Evolutionary conservation across 2,113 vertebrate genomes (phyloP).

Genomic region (Channa maculata): DNA sequence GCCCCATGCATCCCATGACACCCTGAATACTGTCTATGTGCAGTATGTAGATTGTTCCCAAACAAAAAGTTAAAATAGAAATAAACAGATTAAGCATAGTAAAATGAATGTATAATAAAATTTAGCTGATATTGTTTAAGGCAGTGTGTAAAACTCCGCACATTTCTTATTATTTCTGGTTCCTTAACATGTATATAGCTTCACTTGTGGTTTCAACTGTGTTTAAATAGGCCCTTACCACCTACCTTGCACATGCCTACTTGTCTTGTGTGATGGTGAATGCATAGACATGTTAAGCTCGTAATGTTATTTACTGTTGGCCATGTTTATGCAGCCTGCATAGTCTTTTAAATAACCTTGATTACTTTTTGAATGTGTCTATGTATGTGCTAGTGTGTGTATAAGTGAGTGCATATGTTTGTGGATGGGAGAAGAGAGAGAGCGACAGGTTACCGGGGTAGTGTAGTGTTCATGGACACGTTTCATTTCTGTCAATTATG

Average conservation of each 20-base stretch:
- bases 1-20: conserved; percentile 21
- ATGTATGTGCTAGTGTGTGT: conserved; percentile 27
- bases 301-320: conserved; percentile 65
- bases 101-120: conserved; percentile 11
- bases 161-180: conserved; percentile 23
- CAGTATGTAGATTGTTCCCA: conserved; percentile 22
- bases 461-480: conserved; percentile 57
- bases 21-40: conserved; percentile 15
- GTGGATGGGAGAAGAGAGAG: conserved; percentile 31
- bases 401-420: conserved; percentile 17
- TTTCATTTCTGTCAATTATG: conserved; percentile 74
- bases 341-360: conserved; percentile 81
- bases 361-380: conserved; percentile 72
- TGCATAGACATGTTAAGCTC: conserved; percentile 64
- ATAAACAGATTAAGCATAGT: conserved; percentile 17
- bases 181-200: conserved; percentile 25
- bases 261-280: conserved; percentile 45
- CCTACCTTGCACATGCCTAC: conserved; percentile 31
- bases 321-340: conserved; percentile 72
- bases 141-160: neutral
- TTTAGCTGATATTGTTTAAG: conserved; percentile 18
- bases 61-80: neutral
- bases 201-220: conserved; percentile 32
- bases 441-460: conserved; percentile 45
- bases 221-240: conserved; percentile 50